phyloP scores from a whole-genome alignment of 2,797 vertebrate genomes.

The Ctenosaura bakeri region DNA sequence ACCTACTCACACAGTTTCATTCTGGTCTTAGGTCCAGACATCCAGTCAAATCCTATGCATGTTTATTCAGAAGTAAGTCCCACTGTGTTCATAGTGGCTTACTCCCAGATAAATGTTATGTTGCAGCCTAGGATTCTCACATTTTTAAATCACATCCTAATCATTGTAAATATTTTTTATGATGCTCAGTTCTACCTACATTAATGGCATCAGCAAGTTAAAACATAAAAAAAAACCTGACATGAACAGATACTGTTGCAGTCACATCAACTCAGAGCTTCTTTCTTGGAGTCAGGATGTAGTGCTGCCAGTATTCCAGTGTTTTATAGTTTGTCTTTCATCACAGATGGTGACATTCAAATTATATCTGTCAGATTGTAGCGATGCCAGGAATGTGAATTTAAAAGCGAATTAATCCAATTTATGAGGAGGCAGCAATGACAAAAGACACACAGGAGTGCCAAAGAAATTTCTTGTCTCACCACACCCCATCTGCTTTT shows the following conservation, averaged over 20 bases:
- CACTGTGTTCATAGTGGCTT: neutral
- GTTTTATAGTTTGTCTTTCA: constrained; percentile 73
- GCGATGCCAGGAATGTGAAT: constrained; percentile 66
- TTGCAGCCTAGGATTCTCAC: constrained; percentile 33
- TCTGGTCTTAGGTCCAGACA: neutral
- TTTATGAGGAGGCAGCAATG: constrained; percentile 63
- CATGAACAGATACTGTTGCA: constrained; percentile 56
- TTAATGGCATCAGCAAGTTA: constrained; percentile 57
- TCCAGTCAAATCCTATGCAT: neutral
- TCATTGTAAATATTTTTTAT: constrained; percentile 46
- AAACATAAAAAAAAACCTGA: constrained; percentile 39
- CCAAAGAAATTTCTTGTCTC: constrained; percentile 59
- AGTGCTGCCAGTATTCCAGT: constrained; percentile 67
- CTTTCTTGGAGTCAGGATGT: constrained; percentile 59
- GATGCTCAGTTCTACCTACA: constrained; percentile 38
- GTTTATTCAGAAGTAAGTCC: neutral
- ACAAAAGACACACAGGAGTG: constrained; percentile 57
- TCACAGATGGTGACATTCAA: constrained; percentile 76
- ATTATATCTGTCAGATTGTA: constrained; percentile 72
- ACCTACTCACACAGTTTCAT: neutral
- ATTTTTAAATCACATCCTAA: constrained; percentile 41
- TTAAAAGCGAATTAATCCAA: constrained; percentile 71
- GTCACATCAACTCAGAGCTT: constrained; percentile 47
- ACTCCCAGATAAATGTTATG: neutral
- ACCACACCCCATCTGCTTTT: constrained; percentile 59